phyloP scores from a whole-genome alignment of 2,888 invertebrate species.

The Melangyna quadrimaculata region DNA sequence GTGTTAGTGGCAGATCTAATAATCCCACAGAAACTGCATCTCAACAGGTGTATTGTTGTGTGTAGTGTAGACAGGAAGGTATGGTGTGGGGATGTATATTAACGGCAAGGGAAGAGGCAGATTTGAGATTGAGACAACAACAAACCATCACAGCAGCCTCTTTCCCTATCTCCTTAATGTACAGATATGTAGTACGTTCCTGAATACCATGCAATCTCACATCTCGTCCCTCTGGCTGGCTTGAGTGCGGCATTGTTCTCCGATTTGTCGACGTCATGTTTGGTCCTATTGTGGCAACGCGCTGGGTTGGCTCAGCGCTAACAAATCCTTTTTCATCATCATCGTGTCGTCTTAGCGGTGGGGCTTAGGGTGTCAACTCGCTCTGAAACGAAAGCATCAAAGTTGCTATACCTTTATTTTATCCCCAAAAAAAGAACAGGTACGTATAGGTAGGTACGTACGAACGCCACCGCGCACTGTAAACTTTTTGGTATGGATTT shows the following conservation, averaged over 20 bases:
- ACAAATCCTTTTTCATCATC: constrained; percentile 71
- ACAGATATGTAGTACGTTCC: neutral
- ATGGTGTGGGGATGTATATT: constrained; percentile 12
- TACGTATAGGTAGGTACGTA: constrained; percentile 19
- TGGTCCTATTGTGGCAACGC: constrained; percentile 62
- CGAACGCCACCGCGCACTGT: constrained; percentile 40
- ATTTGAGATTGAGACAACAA: neutral
- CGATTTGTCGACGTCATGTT: constrained; percentile 70
- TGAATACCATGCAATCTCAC: constrained; percentile 26
- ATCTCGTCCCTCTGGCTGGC: constrained; percentile 24
- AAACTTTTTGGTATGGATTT: constrained; percentile 66
- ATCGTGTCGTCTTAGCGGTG: constrained; percentile 19
- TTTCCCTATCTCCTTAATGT: constrained; percentile 10
- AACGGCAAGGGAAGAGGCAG: neutral
- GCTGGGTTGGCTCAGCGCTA: constrained; percentile 62
- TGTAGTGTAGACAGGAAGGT: neutral
- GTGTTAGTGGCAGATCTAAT: constrained; percentile 60
- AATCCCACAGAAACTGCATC: constrained; percentile 46
- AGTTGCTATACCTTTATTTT: neutral
- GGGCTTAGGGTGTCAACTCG: constrained; percentile 16
- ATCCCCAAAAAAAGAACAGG: constrained; percentile 35
- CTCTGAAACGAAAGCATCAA: constrained; percentile 8
- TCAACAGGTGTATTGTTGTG: constrained; percentile 64
- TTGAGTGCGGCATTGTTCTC: constrained; percentile 66
- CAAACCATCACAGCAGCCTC: constrained; percentile 4